Base-by-base conservation (phyloP, 2,797 vertebrate species). In the Parauchenoglanis ngamensis region DNA sequence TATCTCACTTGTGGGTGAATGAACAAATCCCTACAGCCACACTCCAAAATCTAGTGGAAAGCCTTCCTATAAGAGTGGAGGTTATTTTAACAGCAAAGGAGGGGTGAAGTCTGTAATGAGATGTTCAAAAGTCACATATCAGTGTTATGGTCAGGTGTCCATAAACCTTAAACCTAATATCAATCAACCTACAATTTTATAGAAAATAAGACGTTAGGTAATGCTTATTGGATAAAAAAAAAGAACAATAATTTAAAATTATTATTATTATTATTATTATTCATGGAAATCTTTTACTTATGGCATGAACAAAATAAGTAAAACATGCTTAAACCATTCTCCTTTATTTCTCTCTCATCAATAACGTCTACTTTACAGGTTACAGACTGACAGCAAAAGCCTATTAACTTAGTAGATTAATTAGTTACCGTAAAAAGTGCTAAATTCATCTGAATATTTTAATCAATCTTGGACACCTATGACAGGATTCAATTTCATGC, bases 371-470 rank as follows among this genome's bases (percentile, higher is more conserved):
- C 56, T 70, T 72, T 46, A 88, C 91, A 90, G 84, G 75, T 90
- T 90, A 90, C 85, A 86, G 88, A 78, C 59, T 88, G n/a, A 86
- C 87, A 76, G 57, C 70, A 89, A 89, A 92, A 83, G 86, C 90
- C 90, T 92, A 89, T 81, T 85, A 84, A 83, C 88, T 87, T 90
- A 88, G 87, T 75, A 68, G 83, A 78, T 90, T 86, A 87, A 92
- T 90, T 91, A 87, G 89, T 86, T 70, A 87, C 65, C 35, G 44
- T 86, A 87, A 54, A 88, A 85, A 85, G 78, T 87, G 40, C 65
- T 83, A 76, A 80, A 90, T 89, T 86, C 54, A 82, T 85, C 85
- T 82, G 5, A 59, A 81, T 83, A 83, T 86, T 88, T 87, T 76
- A 83, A 89, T 83, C 57, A 72, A 61, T 80, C 77, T 63, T 19